Evolutionary conservation across 2,797 vertebrate genomes (phyloP), one percentile per base, ranked within the genome.

Genomic region (Passerculus sandwichensis): DNA sequence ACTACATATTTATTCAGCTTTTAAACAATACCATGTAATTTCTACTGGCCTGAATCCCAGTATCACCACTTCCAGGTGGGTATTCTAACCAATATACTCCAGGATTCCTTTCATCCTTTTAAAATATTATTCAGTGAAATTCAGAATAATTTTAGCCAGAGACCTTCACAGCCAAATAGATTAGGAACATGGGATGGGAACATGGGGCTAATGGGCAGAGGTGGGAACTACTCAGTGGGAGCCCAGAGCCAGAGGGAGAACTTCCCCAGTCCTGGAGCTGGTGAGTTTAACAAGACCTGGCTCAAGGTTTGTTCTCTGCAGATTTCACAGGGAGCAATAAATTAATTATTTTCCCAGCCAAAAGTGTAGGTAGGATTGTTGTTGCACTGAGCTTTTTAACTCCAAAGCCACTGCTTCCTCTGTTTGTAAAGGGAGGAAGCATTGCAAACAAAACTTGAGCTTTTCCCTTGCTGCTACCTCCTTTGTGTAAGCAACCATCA

Each of bases 341-440:
- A 48, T 81, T 75, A 66, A 48, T 81, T 75, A 62, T 85, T 93
- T 85, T 87, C 47, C 32, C 38, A 77, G 72, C 20, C 5, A 2
- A 71, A 91, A 85, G 47, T 2, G 26, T 7, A 74, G 48, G 42
- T 29, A 51, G 47, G 16, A 65, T 56, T 88, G 69, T 85, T 93
- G 34, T 67, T 42, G 53, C 53, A 30, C 32, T 30, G 42, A 57
- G 34, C 5, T 38, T 51, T 53, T 67, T 87, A 79, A 87, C 67
- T 57, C 67, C 40, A 70, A 91, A 92, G 25, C 38, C 59, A 66
- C 76, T 10, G 51, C 79, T 93, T 96, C 70, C 80, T 91, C 56
- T 65, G 38, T 81, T 88, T 86, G 83, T 84, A 81, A 79, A 45
- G 23, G 11, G 34, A 91, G 44, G 34, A 94, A 93, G 48, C 18